Percentiles rank a stretch among this genome's conserved stretches.
phyloP scores from a whole-genome alignment of 1,140 invertebrate species.

The Dendrolimus punctatus region DNA sequence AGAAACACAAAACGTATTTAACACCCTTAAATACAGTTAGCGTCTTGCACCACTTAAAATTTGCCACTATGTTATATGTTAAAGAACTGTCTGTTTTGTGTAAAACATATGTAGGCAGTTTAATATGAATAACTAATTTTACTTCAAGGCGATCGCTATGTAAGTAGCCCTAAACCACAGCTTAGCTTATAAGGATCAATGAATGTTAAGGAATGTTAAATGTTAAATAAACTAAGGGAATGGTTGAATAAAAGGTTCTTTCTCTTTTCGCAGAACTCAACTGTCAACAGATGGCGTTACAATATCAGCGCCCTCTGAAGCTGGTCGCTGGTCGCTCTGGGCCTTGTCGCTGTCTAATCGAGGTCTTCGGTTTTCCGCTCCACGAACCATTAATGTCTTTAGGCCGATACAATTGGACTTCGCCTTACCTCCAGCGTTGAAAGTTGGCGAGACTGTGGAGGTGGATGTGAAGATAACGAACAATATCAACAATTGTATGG shows the following conservation, averaged over 20 bases:
- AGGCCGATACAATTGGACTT: conserved; percentile 75
- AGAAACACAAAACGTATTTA: too few relatives aligned
- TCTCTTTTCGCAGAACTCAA: conserved; percentile 30
- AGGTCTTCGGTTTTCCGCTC: conserved; percentile 72
- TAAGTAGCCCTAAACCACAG: too few relatives aligned
- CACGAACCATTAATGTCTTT: conserved; percentile 72
- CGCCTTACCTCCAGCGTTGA: conserved; percentile 69
- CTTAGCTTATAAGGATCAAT: too few relatives aligned
- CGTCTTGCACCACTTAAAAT: too few relatives aligned
- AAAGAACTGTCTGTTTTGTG: too few relatives aligned
- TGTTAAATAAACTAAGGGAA: too few relatives aligned
- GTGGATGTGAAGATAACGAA: conserved; percentile 78
- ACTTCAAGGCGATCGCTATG: too few relatives aligned
- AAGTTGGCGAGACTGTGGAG: conserved; percentile 75
- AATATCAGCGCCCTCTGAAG: conserved; percentile 71
- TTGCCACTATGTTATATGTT: too few relatives aligned
- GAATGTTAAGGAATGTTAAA: too few relatives aligned
- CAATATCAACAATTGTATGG: conserved; percentile 78
- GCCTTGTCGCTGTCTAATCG: conserved; percentile 70
- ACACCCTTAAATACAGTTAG: too few relatives aligned
- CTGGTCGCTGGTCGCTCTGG: conserved; percentile 75
- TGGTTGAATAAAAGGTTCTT: neutral
- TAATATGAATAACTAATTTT: too few relatives aligned
- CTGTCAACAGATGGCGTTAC: conserved; percentile 70
- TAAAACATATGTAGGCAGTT: too few relatives aligned